Evolutionary conservation across 2,888 invertebrate species (phyloP).

Genomic region (Dromius quadrimaculatus): DNA sequence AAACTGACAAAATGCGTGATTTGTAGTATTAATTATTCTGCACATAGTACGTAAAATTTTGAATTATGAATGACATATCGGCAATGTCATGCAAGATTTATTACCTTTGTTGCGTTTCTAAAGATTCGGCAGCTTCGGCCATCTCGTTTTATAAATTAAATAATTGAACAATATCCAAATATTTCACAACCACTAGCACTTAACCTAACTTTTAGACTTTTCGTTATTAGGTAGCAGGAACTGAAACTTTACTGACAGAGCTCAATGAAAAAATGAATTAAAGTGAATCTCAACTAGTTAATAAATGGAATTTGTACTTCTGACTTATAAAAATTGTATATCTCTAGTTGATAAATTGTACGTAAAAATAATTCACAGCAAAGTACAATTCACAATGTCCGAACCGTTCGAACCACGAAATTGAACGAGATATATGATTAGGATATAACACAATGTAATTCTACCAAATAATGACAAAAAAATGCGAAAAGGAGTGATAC

Average conservation of each 20-base stretch:
- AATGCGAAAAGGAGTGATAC: background rate
- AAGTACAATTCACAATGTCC: slow-evolving; percentile 23
- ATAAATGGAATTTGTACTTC: slow-evolving; percentile 42
- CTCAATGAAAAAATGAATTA: background rate
- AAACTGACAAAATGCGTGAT: slow-evolving; percentile 11
- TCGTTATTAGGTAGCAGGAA: slow-evolving; percentile 4
- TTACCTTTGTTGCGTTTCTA: slow-evolving; percentile 49
- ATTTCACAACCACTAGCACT: slow-evolving; percentile 19
- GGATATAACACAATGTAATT: background rate
- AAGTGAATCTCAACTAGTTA: slow-evolving; percentile 7
- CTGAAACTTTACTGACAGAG: background rate
- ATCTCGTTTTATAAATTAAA: slow-evolving; percentile 39
- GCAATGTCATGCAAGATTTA: slow-evolving; percentile 9
- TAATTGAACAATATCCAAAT: slow-evolving; percentile 40
- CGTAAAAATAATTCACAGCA: slow-evolving; percentile 13
- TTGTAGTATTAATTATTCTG: slow-evolving; percentile 29
- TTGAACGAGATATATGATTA: background rate
- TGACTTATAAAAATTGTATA: slow-evolving; percentile 41
- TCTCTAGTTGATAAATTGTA: slow-evolving; percentile 18
- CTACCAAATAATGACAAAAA: background rate
- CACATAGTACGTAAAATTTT: no score
- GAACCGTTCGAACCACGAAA: background rate
- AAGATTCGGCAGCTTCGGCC: slow-evolving; percentile 41
- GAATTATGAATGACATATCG: background rate
- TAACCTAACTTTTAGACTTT: slow-evolving; percentile 46